phyloP scores from a whole-genome alignment of 2,797 vertebrate species.

The Acanthopagrus latus region DNA sequence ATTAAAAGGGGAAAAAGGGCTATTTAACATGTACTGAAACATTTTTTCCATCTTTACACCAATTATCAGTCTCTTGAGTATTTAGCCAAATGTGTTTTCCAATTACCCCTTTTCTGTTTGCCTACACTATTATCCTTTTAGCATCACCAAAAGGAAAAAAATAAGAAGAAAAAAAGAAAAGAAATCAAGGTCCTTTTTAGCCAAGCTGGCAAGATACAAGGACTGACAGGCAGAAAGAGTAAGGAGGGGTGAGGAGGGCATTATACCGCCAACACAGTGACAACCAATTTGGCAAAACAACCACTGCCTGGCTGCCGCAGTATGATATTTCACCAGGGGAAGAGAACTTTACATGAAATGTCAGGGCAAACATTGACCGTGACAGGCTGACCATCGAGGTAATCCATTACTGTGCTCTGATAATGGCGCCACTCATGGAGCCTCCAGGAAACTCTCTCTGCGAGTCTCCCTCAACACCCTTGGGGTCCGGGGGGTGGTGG shows the following conservation, averaged over 20 bases:
- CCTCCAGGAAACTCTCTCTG: slow-evolving; percentile 37
- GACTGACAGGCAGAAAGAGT: slow-evolving; percentile 39
- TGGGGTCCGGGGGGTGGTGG: slow-evolving; percentile 36
- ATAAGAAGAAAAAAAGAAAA: slow-evolving; percentile 2
- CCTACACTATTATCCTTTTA: slow-evolving; percentile 13
- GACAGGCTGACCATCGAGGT: slow-evolving; percentile 73
- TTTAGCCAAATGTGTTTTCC: slow-evolving; percentile 2
- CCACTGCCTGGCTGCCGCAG: slow-evolving; percentile 41
- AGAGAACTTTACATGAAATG: slow-evolving; percentile 74
- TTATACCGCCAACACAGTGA: slow-evolving; percentile 60
- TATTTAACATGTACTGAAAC: slow-evolving; percentile 16
- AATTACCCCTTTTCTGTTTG: slow-evolving; percentile 8
- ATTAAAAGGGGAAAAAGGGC: background rate
- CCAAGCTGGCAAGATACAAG: slow-evolving; percentile 35
- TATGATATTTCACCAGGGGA: slow-evolving; percentile 70
- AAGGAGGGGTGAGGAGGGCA: slow-evolving; percentile 31
- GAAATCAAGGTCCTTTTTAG: slow-evolving; percentile 3
- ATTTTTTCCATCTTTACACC: slow-evolving; percentile 7
- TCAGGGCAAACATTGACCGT: slow-evolving; percentile 70
- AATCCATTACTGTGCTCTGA: slow-evolving; percentile 75
- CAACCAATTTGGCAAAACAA: slow-evolving; percentile 71
- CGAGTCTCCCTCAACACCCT: slow-evolving; percentile 49
- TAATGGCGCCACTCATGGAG: slow-evolving; percentile 65
- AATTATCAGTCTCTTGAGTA: slow-evolving; percentile 25
- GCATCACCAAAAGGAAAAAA: background rate